These are phyloP conservation scores for Prorops nasuta DNA, from an alignment of 1,140 invertebrate genomes.

Conservation along the genomic window DNA sequence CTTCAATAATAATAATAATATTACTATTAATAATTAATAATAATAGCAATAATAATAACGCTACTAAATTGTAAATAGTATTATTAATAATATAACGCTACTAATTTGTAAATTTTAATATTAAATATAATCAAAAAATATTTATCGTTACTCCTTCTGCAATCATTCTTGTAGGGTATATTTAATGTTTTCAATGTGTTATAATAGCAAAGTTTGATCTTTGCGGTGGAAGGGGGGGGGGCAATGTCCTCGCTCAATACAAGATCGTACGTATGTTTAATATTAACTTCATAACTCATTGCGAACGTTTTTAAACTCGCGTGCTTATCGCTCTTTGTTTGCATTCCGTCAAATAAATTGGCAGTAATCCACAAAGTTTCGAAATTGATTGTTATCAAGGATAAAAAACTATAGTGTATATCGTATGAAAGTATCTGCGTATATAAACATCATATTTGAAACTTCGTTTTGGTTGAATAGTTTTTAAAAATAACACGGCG, in stretches of 20 bases:
- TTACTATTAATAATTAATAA: conserved; percentile 21
- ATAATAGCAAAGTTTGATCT: conserved; percentile 17
- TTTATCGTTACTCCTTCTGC: conserved; percentile 32
- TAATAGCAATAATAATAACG: conserved; percentile 34
- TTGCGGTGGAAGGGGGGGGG: too few species aligned
- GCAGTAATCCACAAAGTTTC: too few species aligned
- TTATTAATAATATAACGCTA: conserved; percentile 47
- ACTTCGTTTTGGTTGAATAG: conserved; percentile 11
- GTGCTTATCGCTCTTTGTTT: conserved; percentile 19
- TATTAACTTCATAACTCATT: not conserved
- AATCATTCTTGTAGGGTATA: conserved; percentile 17
- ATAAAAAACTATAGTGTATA: too few species aligned
- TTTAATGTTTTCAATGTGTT: conserved; percentile 16
- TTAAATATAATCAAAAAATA: conserved; percentile 53
- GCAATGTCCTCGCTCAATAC: too few species aligned
- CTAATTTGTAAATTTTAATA: conserved; percentile 49
- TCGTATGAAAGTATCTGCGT: too few species aligned
- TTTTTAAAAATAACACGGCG: conserved; percentile 26
- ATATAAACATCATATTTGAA: conserved; percentile 13
- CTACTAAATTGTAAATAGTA: conserved; percentile 48
- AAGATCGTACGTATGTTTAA: not conserved
- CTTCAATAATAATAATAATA: conserved; percentile 30
- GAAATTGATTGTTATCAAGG: too few species aligned
- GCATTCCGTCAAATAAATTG: conserved; percentile 29
- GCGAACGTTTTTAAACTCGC: not conserved